phyloP scores from a whole-genome alignment of 2,888 invertebrate species.

The Chrysina gloriosa region DNA sequence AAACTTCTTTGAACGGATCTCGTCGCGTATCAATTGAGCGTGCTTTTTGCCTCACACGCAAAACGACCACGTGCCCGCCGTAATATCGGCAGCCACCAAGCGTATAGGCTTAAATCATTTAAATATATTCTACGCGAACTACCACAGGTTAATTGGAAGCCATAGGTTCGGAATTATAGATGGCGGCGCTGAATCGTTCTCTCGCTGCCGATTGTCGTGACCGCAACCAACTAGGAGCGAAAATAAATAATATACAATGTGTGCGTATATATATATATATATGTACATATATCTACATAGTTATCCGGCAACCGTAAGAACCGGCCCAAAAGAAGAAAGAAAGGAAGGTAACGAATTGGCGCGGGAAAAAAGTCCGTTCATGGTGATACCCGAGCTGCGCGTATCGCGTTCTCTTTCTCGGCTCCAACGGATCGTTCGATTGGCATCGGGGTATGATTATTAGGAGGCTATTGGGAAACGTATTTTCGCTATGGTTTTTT shows the following conservation, averaged over 20 bases:
- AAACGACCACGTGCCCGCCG: too few species aligned
- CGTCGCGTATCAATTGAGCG: too few species aligned
- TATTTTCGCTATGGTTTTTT: not conserved
- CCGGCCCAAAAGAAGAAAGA: not conserved
- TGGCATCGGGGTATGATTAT: not conserved
- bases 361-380: too few species aligned
- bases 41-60: too few species aligned
- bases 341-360: not conserved
- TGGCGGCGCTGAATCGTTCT: not conserved
- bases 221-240: not conserved
- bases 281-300: too few species aligned
- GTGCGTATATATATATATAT: too few species aligned
- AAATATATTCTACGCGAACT: slow-evolving; percentile 16
- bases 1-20: too few species aligned
- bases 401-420: too few species aligned
- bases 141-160: slow-evolving; percentile 24
- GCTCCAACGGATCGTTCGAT: not conserved
- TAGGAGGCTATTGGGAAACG: not conserved
- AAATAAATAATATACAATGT: not conserved
- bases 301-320: too few species aligned
- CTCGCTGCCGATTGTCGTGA: not conserved
- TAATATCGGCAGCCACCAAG: not conserved
- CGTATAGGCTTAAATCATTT: slow-evolving; percentile 5
- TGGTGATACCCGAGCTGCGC: too few species aligned
- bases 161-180: slow-evolving; percentile 26